Base-by-base conservation (phyloP, 1,140 invertebrate species). In the Gonioctena quinquepunctata region DNA sequence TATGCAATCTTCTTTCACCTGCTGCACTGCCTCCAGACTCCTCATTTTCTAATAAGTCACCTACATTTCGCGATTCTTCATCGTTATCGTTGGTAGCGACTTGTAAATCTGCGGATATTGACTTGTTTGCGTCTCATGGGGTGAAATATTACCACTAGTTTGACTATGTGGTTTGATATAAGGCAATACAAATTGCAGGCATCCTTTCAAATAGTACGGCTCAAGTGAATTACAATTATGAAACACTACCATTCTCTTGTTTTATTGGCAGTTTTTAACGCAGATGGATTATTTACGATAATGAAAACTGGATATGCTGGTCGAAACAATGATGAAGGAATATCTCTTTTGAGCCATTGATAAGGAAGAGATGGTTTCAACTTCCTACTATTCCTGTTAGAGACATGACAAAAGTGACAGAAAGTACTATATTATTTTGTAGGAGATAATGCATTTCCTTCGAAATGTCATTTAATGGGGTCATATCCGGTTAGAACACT, bases 381-480 rank as follows among this genome's bases (percentile, higher is more conserved):
- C 28, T n/a, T 54, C 60, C 67, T 6, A 5, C 13, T 49, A 6
- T 4, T 23, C 63, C 7, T 22, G n/a, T 21, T 23, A 52, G 63
- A 21, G 18, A 16, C 4, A 62, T 33, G 67, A 63, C 28, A 42
- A 65, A 8, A 23, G 28, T 8, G 22, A 21, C 7, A 64, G n/a
- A 52, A 27, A 21, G 13, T 69, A 4, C 67, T 59, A 25, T 69
- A 63, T 63, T 69, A 22, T 42, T 69, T 69, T 69, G 67, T 63
- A 7, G 67, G 59, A 7, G 67, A 64, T 33, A 56, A 69, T 33
- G 28, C 28, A 13, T 33, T 33, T 33, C 28, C 28, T 33, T 13
- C n/a, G n/a, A 33, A 33, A 33, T 13, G 28, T 11, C n/a, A 33
- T 13, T 33, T 33, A 33, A 33, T 33, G 28, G n/a, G 28, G n/a